Conservation (phyloP, 2,797 vertebrate species). For the Chrysocyon brachyurus region DNA sequence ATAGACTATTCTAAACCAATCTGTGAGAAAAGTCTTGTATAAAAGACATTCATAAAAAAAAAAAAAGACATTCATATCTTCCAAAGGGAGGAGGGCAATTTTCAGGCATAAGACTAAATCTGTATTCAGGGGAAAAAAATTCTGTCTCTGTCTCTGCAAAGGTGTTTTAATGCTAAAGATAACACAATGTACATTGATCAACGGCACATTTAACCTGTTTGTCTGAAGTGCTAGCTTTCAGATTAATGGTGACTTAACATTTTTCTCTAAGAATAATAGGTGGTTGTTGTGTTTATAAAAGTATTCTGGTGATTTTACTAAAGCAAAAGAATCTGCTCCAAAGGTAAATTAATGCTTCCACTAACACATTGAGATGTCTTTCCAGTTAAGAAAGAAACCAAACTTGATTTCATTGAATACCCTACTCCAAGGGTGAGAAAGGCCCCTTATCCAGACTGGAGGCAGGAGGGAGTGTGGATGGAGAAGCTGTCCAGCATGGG, state of each 20-base stretch:
- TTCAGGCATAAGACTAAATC: constrained; percentile 12
- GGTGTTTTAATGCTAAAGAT: background rate
- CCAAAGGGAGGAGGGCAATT: background rate
- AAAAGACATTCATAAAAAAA: background rate
- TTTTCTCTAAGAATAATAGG: constrained; percentile 12
- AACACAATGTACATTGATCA: background rate
- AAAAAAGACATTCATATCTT: background rate
- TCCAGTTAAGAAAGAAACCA: background rate
- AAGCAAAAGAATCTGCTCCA: constrained; percentile 10
- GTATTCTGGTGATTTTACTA: constrained; percentile 26
- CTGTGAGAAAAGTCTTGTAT: background rate
- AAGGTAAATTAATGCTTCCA: constrained; percentile 1
- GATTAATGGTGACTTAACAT: background rate
- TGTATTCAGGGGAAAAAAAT: background rate
- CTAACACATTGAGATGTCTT: constrained; percentile 20
- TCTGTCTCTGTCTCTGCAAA: background rate
- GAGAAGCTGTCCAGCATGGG: background rate
- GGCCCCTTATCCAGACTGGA: background rate
- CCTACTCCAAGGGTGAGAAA: background rate
- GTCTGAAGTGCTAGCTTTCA: background rate
- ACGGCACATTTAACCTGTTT: background rate
- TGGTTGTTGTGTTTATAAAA: background rate
- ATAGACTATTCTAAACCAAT: background rate
- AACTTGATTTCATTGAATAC: background rate
- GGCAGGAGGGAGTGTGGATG: background rate